phyloP scores from a whole-genome alignment of 2,888 invertebrate species.

The Hirudinaria manillensis region DNA sequence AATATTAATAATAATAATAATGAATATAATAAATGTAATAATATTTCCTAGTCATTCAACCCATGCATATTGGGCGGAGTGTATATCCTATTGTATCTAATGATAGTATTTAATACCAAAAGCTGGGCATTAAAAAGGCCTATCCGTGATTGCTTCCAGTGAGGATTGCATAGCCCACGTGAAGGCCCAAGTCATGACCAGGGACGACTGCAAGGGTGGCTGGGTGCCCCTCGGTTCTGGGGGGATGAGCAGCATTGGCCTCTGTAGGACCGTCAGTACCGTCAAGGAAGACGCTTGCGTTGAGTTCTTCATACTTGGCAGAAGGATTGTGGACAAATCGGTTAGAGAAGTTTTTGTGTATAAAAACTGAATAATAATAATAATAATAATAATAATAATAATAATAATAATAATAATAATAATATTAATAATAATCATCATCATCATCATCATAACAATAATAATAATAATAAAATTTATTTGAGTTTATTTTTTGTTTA shows the following conservation, averaged over 20 bases:
- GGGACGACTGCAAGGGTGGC: slow-evolving; percentile 92
- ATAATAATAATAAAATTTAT: not conserved
- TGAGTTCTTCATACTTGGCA: slow-evolving; percentile 84
- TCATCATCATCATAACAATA: too few species aligned
- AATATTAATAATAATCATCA: not conserved
- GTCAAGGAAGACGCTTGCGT: slow-evolving; percentile 14
- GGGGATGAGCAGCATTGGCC: slow-evolving; percentile 77
- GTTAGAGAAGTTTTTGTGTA: slow-evolving; percentile 59
- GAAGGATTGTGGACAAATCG: slow-evolving; percentile 82
- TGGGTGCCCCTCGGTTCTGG: slow-evolving; percentile 88
- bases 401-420: not conserved
- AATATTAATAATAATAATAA: too few species aligned
- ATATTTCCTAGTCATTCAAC: too few species aligned
- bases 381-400: slow-evolving; percentile 8
- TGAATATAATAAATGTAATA: too few species aligned
- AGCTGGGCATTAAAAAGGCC: too few species aligned
- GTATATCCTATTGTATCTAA: too few species aligned
- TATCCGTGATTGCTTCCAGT: too few species aligned
- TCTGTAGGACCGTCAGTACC: slow-evolving; percentile 31
- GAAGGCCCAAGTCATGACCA: slow-evolving; percentile 95
- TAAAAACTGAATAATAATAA: not conserved
- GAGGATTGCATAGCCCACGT: slow-evolving; percentile 72
- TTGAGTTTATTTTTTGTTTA: too few species aligned
- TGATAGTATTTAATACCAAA: too few species aligned
- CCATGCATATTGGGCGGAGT: too few species aligned